phyloP scores from a whole-genome alignment of 2,113 vertebrate genomes.

The Narcine bancroftii region DNA sequence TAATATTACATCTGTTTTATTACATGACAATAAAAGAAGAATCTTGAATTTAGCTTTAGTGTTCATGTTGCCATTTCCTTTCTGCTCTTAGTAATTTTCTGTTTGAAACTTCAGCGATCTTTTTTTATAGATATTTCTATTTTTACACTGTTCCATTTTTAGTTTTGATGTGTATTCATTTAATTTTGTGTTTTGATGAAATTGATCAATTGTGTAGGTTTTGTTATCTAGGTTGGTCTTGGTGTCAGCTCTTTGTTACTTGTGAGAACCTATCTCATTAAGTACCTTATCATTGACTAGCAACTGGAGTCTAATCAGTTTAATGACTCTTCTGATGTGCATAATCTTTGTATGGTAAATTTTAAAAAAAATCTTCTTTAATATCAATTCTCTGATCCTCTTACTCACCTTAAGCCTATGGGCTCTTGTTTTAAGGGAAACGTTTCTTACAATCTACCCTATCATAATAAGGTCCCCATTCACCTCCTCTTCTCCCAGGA shows the following conservation, averaged over 20 bases:
- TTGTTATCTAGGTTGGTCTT: background rate
- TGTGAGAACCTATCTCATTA: background rate
- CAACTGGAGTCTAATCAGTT: slow-evolving; percentile 1
- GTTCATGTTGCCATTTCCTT: background rate
- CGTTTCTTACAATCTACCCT: no score
- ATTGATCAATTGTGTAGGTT: background rate
- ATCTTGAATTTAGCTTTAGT: background rate
- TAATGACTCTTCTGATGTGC: background rate
- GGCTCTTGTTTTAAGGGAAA: no score
- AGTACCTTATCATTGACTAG: slow-evolving; percentile 5
- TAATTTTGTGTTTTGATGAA: background rate
- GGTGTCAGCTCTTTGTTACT: slow-evolving; percentile 13
- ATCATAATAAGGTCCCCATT: no score
- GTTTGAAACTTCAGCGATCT: background rate
- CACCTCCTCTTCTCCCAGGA: no score
- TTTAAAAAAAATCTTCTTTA: background rate
- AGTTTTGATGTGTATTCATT: background rate
- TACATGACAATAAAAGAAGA: no score
- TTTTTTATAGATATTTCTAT: background rate
- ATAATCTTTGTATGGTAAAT: background rate
- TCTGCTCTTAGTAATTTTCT: background rate
- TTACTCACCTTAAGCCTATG: no score
- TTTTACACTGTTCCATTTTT: background rate
- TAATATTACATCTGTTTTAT: no score
- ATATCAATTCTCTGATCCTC: no score